Base-by-base conservation (phyloP, 2,888 invertebrate genomes). In the Lottia gigantea region DNA sequence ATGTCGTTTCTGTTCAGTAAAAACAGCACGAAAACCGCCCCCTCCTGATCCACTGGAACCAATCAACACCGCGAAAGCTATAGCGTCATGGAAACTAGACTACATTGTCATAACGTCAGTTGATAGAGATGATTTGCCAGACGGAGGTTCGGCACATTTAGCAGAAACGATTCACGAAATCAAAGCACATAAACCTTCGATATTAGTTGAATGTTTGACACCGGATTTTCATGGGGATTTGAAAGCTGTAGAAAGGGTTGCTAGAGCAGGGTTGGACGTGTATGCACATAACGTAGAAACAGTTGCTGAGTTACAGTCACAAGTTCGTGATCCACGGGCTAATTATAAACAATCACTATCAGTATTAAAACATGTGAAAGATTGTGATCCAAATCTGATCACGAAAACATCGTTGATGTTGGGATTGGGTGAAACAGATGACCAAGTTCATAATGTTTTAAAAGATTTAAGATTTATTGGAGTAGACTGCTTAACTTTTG, bases 271-370 rank as follows among this genome's bases (percentile, higher is more conserved):
- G 0, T 90, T 98, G 0, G 98, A 99, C 89, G 99, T 99, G 47
- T 98, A 94, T 88, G 98, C 98, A 0, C 99, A 99, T 89, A 99
- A 99, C 88, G 94, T 99, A 49, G 99, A 99, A 91, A 99, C 99
- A 0, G 97, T 98, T 0, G 95, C 95, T 85, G 91, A 92, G 75
- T 90, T 97, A 47, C 97, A 97, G 63, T 95, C 95, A 89, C 88
- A 70, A 45, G 70, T 99, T 0, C 91, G 99, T 72, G 99, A 99
- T 88, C 93, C 94, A 40, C 91, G 98, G 73, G 99, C 99, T 15
- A 93, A 93, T 90, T 99, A 94, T 78, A 74, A 88, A n/a, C 99
- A 99, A 89, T 96, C 98, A 0, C 87, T 99, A 78, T 90, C 91
- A 70, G 96, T 96, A 25, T 89, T 98, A 69, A 90, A 92, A 82